These are phyloP conservation scores for Papilio xuthus DNA, from an alignment of 1,140 invertebrate genomes.

Conservation along the genomic window DNA sequence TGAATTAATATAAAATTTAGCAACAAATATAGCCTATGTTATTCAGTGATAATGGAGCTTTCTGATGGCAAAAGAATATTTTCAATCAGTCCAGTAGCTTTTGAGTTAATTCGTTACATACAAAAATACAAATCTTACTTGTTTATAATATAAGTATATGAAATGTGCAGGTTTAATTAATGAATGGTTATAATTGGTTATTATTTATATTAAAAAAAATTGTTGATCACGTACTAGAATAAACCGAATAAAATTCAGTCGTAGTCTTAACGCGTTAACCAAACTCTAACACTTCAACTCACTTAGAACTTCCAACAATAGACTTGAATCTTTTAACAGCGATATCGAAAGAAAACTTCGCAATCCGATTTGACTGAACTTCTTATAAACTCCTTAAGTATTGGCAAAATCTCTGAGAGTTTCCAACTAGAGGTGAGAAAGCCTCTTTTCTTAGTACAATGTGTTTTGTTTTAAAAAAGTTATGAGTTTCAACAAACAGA, in stretches of 20 bases:
- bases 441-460: conserved; percentile 25
- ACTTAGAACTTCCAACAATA: conserved; percentile 34
- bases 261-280: conserved; percentile 26
- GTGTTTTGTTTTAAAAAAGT: conserved; percentile 35
- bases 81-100: too few species aligned
- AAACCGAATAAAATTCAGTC: conserved; percentile 10
- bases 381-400: conserved; percentile 38
- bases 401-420: conserved; percentile 34
- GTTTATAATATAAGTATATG: too few species aligned
- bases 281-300: conserved; percentile 34
- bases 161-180: too few species aligned
- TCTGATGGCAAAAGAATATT: too few species aligned
- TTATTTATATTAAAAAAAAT: background rate
- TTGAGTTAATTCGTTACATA: too few species aligned
- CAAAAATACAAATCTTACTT: too few species aligned
- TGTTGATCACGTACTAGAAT: background rate
- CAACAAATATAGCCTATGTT: too few species aligned
- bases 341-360: conserved; percentile 38
- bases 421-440: conserved; percentile 32
- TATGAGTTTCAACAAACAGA: conserved; percentile 22
- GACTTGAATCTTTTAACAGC: conserved; percentile 36
- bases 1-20: too few species aligned
- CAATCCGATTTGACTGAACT: conserved; percentile 36
- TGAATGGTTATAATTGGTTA: background rate
- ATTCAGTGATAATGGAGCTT: too few species aligned